Evolutionary conservation across 2,888 invertebrate species (phyloP).

Genomic region (Siphonodentalium dalli): DNA sequence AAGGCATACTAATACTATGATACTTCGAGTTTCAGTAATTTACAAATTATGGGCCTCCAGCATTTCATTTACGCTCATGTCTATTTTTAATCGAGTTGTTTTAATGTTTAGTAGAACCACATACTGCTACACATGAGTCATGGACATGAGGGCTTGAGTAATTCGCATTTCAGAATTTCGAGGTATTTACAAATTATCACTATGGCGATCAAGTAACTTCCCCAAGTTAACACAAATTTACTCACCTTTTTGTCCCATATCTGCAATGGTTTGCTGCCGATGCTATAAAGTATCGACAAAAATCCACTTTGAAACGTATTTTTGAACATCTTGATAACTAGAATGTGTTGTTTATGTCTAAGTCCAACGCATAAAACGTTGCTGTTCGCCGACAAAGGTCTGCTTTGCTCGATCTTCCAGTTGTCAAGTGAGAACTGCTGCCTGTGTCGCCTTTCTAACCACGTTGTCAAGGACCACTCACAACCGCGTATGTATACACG

Average conservation of each 20-base stretch:
- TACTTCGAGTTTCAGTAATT: too few species aligned
- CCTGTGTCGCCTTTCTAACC: constrained; percentile 46
- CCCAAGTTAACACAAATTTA: constrained; percentile 20
- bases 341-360: constrained; percentile 23
- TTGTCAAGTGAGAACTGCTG: constrained; percentile 56
- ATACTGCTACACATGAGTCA: too few species aligned
- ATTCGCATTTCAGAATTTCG: too few species aligned
- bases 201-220: constrained; percentile 41
- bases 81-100: too few species aligned
- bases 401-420: constrained; percentile 40
- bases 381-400: constrained; percentile 35
- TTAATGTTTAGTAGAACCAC: too few species aligned
- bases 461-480: constrained; percentile 53
- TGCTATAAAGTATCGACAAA: constrained; percentile 69
- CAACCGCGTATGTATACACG: constrained; percentile 40
- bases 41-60: too few species aligned
- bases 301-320: constrained; percentile 71
- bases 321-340: constrained; percentile 66
- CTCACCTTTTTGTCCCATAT: constrained; percentile 70
- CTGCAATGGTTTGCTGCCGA: constrained; percentile 70
- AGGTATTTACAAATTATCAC: too few species aligned
- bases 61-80: too few species aligned
- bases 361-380: constrained; percentile 27
- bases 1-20: too few species aligned
- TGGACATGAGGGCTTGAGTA: too few species aligned